These are phyloP conservation scores for Diplodus sargus DNA, from an alignment of 2,797 vertebrate genomes.

Conservation along the genomic window DNA sequence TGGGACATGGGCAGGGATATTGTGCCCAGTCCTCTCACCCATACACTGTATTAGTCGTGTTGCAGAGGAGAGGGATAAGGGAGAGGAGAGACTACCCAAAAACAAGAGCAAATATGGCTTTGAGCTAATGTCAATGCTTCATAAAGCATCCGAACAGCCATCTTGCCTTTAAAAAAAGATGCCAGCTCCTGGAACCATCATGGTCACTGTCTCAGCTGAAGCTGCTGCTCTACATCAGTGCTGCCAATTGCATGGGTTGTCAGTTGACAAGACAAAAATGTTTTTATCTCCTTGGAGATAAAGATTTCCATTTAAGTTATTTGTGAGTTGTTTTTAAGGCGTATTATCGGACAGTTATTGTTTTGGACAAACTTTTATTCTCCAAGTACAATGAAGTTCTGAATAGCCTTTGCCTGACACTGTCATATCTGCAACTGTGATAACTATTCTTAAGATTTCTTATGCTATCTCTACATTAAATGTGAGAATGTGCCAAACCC, in stretches of 20 bases:
- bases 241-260: conserved; percentile 14
- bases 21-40: not conserved
- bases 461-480: conserved; percentile 1
- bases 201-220: not conserved
- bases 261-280: not conserved
- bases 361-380: conserved; percentile 27
- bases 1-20: conserved; percentile 24
- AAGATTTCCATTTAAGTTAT: conserved; percentile 41
- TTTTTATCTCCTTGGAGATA: conserved; percentile 36
- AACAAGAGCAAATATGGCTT: conserved; percentile 7
- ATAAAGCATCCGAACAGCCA: not conserved
- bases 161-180: conserved; percentile 5
- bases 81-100: not conserved
- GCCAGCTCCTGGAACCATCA: conserved; percentile 7
- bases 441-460: conserved; percentile 8
- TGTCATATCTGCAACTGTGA: conserved; percentile 7
- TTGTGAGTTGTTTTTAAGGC: conserved; percentile 43
- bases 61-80: not conserved
- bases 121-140: not conserved
- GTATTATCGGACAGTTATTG: conserved; percentile 34
- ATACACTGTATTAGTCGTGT: conserved; percentile 26
- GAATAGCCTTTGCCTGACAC: conserved; percentile 7
- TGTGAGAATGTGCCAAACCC: conserved; percentile 10
- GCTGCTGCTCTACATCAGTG: conserved; percentile 28
- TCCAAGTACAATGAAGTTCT: conserved; percentile 11